Evolutionary conservation across 2,113 vertebrate species (phyloP).

Genomic region (Antechinus stuartii): DNA sequence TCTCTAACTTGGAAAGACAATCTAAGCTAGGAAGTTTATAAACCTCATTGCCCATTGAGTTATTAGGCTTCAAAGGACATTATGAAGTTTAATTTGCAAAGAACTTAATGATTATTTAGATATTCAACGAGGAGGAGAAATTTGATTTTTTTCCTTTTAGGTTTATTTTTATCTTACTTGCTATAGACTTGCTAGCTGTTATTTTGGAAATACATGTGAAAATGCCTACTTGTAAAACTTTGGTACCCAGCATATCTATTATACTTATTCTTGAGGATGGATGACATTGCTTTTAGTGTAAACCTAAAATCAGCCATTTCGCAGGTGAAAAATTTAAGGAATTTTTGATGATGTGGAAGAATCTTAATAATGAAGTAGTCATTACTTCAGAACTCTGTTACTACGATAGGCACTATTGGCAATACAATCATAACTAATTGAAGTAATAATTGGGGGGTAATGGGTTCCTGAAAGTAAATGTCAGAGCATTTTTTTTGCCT

Average conservation of each 20-base stretch:
- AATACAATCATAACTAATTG: slow-evolving; percentile 27
- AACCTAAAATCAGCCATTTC: slow-evolving; percentile 18
- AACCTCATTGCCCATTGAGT: slow-evolving; percentile 22
- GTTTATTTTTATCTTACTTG: slow-evolving; percentile 57
- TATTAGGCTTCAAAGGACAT: slow-evolving; percentile 8
- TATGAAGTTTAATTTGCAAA: slow-evolving; percentile 40
- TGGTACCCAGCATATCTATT: slow-evolving; percentile 32
- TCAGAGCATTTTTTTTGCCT: slow-evolving; percentile 34
- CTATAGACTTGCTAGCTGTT: slow-evolving; percentile 38
- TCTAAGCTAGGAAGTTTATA: slow-evolving; percentile 45
- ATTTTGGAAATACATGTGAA: slow-evolving; percentile 51
- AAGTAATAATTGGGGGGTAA: slow-evolving; percentile 29
- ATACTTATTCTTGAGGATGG: slow-evolving; percentile 41
- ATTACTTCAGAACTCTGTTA: slow-evolving; percentile 45
- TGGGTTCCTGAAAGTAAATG: slow-evolving; percentile 52
- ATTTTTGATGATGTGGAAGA: slow-evolving; percentile 62
- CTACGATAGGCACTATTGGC: slow-evolving; percentile 37
- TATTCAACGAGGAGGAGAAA: slow-evolving; percentile 42
- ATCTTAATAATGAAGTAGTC: slow-evolving; percentile 58
- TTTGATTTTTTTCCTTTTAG: neutral
- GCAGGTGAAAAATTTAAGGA: slow-evolving; percentile 52
- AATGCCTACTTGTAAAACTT: slow-evolving; percentile 28
- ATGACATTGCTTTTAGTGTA: slow-evolving; percentile 42
- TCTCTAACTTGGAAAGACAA: neutral
- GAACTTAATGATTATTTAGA: slow-evolving; percentile 16